Percentiles rank a stretch among this genome's conserved stretches.
Conservation (phyloP, 2,888 invertebrate genomes). For the Conops quadrifasciatus region DNA sequence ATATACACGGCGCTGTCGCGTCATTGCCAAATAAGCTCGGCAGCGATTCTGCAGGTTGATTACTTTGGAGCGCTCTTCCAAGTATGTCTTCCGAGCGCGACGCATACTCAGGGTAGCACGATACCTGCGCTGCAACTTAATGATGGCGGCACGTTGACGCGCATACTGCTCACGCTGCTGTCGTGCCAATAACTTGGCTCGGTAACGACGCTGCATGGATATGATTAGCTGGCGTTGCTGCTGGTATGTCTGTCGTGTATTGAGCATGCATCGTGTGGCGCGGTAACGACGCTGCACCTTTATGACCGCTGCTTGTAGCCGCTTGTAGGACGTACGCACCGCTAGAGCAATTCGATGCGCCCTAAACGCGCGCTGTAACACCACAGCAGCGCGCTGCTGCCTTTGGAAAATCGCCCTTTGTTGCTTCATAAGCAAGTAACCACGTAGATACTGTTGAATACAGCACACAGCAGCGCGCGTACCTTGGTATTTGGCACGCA, state of each 20-base stretch:
- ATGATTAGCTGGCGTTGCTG: constrained; percentile 44
- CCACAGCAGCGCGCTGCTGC: constrained; percentile 38
- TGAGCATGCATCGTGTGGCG: constrained; percentile 51
- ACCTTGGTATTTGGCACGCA: constrained; percentile 55
- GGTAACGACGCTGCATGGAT: constrained; percentile 58
- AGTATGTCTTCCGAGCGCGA: constrained; percentile 45
- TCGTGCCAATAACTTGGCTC: constrained; percentile 47
- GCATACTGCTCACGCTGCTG: constrained; percentile 45
- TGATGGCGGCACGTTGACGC: constrained; percentile 47
- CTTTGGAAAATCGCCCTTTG: constrained; percentile 39
- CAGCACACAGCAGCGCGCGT: constrained; percentile 51
- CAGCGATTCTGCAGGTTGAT: constrained; percentile 56
- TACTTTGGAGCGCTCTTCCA: constrained; percentile 48
- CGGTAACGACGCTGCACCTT: constrained; percentile 65
- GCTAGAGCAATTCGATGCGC: constrained; percentile 47
- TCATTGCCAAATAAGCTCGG: constrained; percentile 56
- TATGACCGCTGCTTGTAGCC: constrained; percentile 46
- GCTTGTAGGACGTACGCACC: constrained; percentile 46
- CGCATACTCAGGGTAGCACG: constrained; percentile 52
- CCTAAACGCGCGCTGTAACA: constrained; percentile 51
- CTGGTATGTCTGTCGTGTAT: constrained; percentile 46
- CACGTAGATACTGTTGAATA: constrained; percentile 64
- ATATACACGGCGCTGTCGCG: constrained; percentile 42
- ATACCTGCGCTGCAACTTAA: constrained; percentile 50
- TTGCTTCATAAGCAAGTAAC: constrained; percentile 45